phyloP scores from a whole-genome alignment of 2,888 invertebrate species.

The Chloroclysta siterata region DNA sequence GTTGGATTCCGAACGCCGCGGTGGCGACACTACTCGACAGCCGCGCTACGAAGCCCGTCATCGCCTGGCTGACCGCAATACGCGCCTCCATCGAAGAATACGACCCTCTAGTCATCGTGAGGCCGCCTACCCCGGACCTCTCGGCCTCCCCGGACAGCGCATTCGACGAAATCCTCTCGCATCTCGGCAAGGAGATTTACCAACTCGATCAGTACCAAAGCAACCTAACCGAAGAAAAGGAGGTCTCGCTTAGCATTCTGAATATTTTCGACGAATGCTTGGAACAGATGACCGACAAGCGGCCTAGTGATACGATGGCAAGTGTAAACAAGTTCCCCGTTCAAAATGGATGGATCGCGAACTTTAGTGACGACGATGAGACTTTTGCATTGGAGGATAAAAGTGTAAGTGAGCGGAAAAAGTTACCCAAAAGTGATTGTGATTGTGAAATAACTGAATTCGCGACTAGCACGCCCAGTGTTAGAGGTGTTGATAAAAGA shows the following conservation, averaged over 20 bases:
- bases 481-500: constrained; percentile 41
- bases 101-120: constrained; percentile 68
- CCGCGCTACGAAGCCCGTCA: constrained; percentile 66
- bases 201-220: constrained; percentile 77
- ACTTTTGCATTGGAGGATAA: constrained; percentile 27
- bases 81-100: constrained; percentile 76
- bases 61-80: constrained; percentile 75
- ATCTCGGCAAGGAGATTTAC: constrained; percentile 78
- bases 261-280: constrained; percentile 81
- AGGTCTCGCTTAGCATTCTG: constrained; percentile 74
- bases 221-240: constrained; percentile 62
- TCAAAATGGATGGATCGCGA: constrained; percentile 41
- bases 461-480: constrained; percentile 66
- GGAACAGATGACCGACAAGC: constrained; percentile 63
- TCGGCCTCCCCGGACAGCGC: constrained; percentile 63
- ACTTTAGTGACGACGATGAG: constrained; percentile 29
- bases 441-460: constrained; percentile 71
- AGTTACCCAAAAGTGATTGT: constrained; percentile 59
- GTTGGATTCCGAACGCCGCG: constrained; percentile 82
- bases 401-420: constrained; percentile 31
- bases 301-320: constrained; percentile 8
- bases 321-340: constrained; percentile 13
- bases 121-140: constrained; percentile 53
- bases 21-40: constrained; percentile 74
- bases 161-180: constrained; percentile 79